Evolutionary conservation across 2,888 invertebrate genomes (phyloP), one percentile per base, ranked within the genome.

Genomic region (Ephialtes manifestator): DNA sequence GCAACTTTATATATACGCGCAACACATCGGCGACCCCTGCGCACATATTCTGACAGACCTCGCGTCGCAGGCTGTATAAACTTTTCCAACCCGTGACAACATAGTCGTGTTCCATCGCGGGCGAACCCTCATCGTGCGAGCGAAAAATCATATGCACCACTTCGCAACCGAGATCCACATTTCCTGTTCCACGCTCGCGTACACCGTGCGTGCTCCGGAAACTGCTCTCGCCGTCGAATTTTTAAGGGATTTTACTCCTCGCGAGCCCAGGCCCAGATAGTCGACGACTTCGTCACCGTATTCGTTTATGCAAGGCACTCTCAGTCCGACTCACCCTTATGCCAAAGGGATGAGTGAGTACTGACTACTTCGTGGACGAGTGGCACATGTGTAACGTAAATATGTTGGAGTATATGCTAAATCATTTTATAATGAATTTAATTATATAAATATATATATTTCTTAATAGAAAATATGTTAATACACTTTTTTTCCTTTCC

Each of bases 131-230:
- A n/a, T 71, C 58, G 78, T 71, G 80, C 68, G 77, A 81, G 83
- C 83, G 68, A 83, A 78, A 84, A 91, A 92, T 92, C 90, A 92
- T 88, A 92, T 90, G 92, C 92, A 87, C 90, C 92, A 89, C 89
- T 92, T 91, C 89, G 89, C 89, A 86, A 86, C 89, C 84, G 88
- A 91, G 89, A 91, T 90, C 88, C 89, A 88, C 92, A 88, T 88
- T 92, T 92, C 90, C 92, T 88, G 89, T 86, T 81, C 79, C 76
- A 88, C 71, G 70, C 82, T 72, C 63, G 76, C 53, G 77, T 82
- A 78, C 78, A 76, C 88, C 89, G 88, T 88, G 70, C 87, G 75
- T 79, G 71, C 77, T 86, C 86, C 87, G 88, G 88, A 88, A 87
- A 88, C 85, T 80, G 82, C 84, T 87, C 79, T 84, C 80, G 71